phyloP scores from a whole-genome alignment of 1,140 invertebrate genomes.

The Ridgeia piscesae region DNA sequence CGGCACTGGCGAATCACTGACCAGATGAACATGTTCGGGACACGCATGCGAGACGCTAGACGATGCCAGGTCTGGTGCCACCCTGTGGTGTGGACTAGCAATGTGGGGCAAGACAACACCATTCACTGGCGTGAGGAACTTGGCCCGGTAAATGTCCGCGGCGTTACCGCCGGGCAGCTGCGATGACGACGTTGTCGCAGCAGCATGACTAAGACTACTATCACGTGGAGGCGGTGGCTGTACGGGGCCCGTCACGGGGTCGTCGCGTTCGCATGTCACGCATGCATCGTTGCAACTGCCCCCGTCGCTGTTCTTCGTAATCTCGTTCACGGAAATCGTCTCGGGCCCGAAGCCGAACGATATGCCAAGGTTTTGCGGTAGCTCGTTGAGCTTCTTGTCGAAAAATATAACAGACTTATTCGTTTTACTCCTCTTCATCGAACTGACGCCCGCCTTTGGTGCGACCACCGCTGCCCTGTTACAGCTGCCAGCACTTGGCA shows the following conservation, averaged over 20 bases:
- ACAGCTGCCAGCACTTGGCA: neutral
- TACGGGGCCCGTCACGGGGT: neutral
- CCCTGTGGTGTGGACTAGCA: neutral
- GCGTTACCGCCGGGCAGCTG: neutral
- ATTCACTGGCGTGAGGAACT: neutral
- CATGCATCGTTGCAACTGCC: neutral
- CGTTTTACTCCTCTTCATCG: neutral
- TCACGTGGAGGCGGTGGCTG: neutral
- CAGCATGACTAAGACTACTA: neutral
- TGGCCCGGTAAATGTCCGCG: neutral
- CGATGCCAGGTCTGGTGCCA: neutral
- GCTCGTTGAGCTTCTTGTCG: neutral
- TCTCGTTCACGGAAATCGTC: neutral
- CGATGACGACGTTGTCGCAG: neutral
- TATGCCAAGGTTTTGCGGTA: neutral
- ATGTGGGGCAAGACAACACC: neutral
- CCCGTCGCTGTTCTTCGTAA: neutral
- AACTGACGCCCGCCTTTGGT: neutral
- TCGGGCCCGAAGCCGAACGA: constrained; percentile 11
- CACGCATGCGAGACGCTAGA: neutral
- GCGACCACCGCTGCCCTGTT: neutral
- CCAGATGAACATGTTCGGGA: neutral
- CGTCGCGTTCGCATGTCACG: neutral
- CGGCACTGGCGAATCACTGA: neutral
- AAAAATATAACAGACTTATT: constrained; percentile 10